Evolutionary conservation across 2,888 invertebrate species (phyloP), one percentile per base, ranked within the genome.

Genomic region (Apeira syringaria): DNA sequence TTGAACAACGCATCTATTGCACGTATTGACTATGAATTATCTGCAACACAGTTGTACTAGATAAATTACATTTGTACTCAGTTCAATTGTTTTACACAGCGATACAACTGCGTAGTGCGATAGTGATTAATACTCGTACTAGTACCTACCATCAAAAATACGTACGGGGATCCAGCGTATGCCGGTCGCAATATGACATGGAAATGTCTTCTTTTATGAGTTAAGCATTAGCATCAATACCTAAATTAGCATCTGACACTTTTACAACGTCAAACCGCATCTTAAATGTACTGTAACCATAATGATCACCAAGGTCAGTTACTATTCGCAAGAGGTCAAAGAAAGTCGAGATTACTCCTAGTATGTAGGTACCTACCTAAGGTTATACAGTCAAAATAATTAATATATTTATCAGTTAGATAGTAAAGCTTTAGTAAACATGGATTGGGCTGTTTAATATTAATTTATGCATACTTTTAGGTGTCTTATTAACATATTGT

Each of bases 331-430:
- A 18, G 25, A 41, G 41, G 41, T 41, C 41, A 35, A 41, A 30
- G 41, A 41, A 41, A 41, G 41, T 35, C 2, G 41, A 41, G 29
- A 34, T 33, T 25, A 18, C 11, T 41, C 24, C 41, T 41, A 29
- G 30, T 10, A n/a, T 30, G 41, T 30, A 29, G 30, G 31, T 34
- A n/a, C n/a, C n/a, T n/a, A n/a, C n/a, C n/a, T n/a, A n/a, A 29
- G 25, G 35, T 22, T 41, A 32, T 41, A 34, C 31, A 31, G 1
- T 2, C n/a, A 22, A 32, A 31, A 31, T 31, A 31, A 31, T 36
- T 31, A n/a, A 41, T 18, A 39, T 39, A 31, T 40, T 40, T 40
- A 40, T 33, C 20, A 26, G 22, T 20, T 3, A 11, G 12, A 17
- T 33, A 24, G 28, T 30, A 31, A 12, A 10, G 30, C 34, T 34